Evolutionary conservation across 2,113 vertebrate genomes (phyloP), one percentile per base, ranked within the genome.

Genomic region (Corydoras maculifer): DNA sequence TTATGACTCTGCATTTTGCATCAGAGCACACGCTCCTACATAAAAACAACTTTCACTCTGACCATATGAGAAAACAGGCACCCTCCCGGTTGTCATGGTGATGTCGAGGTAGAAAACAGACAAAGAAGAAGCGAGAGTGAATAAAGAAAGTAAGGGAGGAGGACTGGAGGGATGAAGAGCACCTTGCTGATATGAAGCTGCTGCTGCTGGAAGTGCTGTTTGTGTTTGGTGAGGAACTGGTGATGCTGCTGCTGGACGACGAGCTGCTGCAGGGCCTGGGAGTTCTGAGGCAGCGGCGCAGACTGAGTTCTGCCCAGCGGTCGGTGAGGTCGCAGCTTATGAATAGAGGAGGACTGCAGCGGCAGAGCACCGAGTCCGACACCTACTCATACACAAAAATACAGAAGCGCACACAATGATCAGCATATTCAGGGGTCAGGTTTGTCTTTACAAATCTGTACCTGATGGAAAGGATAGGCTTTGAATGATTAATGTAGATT

Each of bases 181-280:
- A 97, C 95, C 95, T 98, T 97, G 91, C 86, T 92, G 83, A 96
- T 89, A 87, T 98, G 94, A 80, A 98, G 91, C 81, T 93, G 93
- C 79, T 97, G 95, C 77, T 97, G 95, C 77, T 97, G 96, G 84
- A 98, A 98, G 75, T 98, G 94, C 83, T 97, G 95, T 82, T 98
- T 98, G 88, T 98, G 96, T 88, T 99, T 99, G 86, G 97, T 96
- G 88, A 98, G 90, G 84, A 99, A 99, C 85, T 98, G 96, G 89
- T 99, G 95, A 88, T 99, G 96, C 82, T 98, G 96, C 87, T 99
- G 96, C 86, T 99, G 96, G 79, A 99, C 92, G 66, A 99, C 96
- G 81, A 98, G 88, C 85, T 98, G 96, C 88, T 99, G 95, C 80
- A 98, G 88, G 62, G 95, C 96, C 84, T 96, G 96, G 4, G 93